Percentiles rank a stretch among this genome's conserved stretches.
These are phyloP conservation scores for Grammomys dolichurus DNA, from an alignment of 2,113 vertebrate genomes.

Conservation along the genomic window DNA sequence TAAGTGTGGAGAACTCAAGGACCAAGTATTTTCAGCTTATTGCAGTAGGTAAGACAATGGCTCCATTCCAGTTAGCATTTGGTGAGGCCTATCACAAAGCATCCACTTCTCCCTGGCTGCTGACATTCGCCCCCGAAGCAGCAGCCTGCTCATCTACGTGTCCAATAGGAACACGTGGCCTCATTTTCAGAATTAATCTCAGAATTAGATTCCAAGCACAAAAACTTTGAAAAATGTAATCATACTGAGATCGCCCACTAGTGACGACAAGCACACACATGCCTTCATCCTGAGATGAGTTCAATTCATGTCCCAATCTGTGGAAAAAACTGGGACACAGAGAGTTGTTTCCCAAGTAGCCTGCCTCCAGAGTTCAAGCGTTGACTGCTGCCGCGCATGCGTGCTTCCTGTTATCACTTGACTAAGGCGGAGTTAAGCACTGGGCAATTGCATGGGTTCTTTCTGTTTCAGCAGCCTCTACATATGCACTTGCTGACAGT, in stretches of 20 bases:
- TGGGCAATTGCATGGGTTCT: neutral
- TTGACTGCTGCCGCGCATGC: neutral
- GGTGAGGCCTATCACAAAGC: neutral
- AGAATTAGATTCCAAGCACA: neutral
- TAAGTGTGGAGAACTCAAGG: neutral
- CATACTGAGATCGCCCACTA: neutral
- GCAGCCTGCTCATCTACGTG: neutral
- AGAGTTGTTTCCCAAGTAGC: neutral
- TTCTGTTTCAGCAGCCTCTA: neutral
- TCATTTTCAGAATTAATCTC: neutral
- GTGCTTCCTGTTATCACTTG: neutral
- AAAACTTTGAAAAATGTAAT: neutral
- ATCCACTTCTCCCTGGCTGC: neutral
- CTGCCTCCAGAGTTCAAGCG: neutral
- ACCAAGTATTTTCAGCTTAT: neutral
- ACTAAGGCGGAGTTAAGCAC: neutral
- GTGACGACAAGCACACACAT: neutral
- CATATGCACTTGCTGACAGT: neutral
- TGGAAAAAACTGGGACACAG: neutral
- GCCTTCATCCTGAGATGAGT: slow-evolving; percentile 13
- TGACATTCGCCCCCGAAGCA: neutral
- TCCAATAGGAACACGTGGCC: neutral
- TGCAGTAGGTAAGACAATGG: neutral
- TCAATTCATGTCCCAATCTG: neutral
- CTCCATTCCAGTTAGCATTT: neutral